Conservation (phyloP, 2,113 vertebrate species). For the Ptilorrhoa leucosticta region DNA sequence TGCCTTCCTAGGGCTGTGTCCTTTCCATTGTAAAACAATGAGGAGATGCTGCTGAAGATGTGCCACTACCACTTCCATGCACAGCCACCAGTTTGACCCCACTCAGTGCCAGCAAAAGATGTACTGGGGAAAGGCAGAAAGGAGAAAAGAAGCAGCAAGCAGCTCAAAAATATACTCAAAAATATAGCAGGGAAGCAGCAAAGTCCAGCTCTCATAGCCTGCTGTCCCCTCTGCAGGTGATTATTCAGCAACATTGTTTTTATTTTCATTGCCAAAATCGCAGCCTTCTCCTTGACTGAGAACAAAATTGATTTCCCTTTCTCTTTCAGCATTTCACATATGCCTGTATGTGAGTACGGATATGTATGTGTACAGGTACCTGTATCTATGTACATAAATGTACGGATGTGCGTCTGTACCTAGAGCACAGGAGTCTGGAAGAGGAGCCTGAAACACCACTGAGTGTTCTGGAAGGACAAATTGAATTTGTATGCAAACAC, state of each 20-base stretch:
- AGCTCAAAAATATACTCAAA: not conserved
- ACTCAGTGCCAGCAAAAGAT: not conserved
- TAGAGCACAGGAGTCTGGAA: not conserved
- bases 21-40: not conserved
- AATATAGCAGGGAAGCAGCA: not conserved
- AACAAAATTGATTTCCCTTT: not conserved
- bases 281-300: not conserved
- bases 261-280: not conserved
- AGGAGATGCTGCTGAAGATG: not conserved
- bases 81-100: not conserved
- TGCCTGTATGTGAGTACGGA: not conserved
- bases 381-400: too few relatives aligned
- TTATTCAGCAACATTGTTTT: not conserved
- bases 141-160: not conserved
- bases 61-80: not conserved
- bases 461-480: not conserved
- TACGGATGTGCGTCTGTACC: not conserved
- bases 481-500: not conserved
- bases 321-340: not conserved
- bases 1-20: not conserved
- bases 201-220: not conserved
- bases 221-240: not conserved
- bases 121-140: not conserved
- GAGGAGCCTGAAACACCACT: not conserved
- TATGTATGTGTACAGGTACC: too few relatives aligned